Conservation (phyloP, 2,888 invertebrate species). For the Antheraea assamensis region DNA sequence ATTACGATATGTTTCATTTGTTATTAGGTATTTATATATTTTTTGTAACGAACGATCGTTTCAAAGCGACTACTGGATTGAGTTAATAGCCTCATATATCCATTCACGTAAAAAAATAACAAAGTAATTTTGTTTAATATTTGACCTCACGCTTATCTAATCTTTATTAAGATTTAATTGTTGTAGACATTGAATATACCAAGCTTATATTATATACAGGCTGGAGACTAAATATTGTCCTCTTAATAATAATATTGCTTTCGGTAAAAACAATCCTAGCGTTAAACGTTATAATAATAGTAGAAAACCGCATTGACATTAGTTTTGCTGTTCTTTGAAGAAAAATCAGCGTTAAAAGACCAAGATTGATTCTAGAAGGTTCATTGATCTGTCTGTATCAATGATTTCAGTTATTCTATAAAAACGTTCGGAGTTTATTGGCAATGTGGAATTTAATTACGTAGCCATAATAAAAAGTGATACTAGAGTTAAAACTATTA, state of each 20-base stretch:
- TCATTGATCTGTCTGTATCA: background rate
- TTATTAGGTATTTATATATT: no score
- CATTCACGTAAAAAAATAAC: background rate
- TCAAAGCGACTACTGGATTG: background rate
- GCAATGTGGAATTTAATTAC: background rate
- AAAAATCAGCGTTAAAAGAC: background rate
- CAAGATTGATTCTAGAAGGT: background rate
- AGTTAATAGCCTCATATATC: background rate
- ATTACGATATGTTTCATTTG: no score
- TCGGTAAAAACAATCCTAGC: no score
- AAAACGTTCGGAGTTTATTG: background rate
- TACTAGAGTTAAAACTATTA: background rate
- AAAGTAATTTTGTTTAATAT: background rate
- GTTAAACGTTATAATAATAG: background rate
- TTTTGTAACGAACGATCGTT: background rate
- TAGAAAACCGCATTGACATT: background rate
- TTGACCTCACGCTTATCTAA: background rate
- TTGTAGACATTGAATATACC: background rate
- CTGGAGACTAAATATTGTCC: background rate
- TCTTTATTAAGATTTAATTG: conserved; percentile 4
- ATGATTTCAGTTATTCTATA: background rate
- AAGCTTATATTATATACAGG: background rate
- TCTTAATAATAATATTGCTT: no score
- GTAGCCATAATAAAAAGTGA: background rate
- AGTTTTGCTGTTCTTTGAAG: background rate